Percentiles rank a stretch among this genome's conserved stretches.
These are phyloP conservation scores for Tetramorium parvispinum DNA, from an alignment of 1,140 invertebrate genomes.

Conservation along the genomic window DNA sequence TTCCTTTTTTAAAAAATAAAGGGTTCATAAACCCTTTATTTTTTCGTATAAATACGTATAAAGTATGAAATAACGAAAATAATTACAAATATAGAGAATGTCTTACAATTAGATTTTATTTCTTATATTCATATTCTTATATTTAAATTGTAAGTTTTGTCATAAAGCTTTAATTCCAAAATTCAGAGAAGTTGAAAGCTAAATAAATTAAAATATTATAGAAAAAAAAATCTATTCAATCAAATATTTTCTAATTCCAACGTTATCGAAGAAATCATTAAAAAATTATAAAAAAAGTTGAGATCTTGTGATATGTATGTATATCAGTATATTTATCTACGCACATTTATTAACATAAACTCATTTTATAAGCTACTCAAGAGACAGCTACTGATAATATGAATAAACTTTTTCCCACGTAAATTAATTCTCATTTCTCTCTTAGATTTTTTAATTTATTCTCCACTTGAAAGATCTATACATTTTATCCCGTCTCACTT, in stretches of 20 bases:
- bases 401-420: background rate
- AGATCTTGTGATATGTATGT: background rate
- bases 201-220: background rate
- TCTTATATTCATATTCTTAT: background rate
- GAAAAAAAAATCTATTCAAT: constrained; percentile 5
- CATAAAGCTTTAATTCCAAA: background rate
- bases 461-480: background rate
- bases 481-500: background rate
- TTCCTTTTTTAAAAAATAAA: background rate
- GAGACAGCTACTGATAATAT: background rate
- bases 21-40: background rate
- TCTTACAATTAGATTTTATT: background rate
- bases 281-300: background rate
- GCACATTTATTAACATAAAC: background rate
- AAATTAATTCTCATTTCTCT: constrained; percentile 4
- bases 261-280: background rate
- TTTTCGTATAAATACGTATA: background rate
- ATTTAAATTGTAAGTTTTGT: background rate
- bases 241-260: background rate
- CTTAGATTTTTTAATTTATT: background rate
- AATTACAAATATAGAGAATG: background rate
- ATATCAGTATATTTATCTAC: background rate
- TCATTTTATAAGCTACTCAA: background rate
- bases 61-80: background rate
- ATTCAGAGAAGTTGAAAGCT: background rate